Conservation (phyloP, 1,140 invertebrate species). For the Zaprionus ornatus region DNA sequence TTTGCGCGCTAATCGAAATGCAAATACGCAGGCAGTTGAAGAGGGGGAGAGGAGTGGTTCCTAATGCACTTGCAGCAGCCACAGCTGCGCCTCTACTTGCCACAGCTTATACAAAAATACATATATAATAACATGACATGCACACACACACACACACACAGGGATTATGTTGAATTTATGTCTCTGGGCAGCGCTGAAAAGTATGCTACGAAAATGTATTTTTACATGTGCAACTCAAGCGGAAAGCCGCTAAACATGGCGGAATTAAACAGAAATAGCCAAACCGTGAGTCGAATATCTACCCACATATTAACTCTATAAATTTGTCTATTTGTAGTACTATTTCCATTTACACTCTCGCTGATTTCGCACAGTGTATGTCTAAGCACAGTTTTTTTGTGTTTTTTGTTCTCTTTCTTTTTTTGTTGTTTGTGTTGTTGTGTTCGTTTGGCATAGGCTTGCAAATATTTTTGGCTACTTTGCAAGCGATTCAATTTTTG, state of each 20-base stretch:
- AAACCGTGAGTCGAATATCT: neutral
- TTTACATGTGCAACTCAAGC: conserved; percentile 10
- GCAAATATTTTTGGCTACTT: conserved; percentile 20
- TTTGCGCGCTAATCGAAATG: conserved; percentile 36
- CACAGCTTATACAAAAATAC: too few relatives aligned
- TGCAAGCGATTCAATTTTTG: conserved; percentile 41
- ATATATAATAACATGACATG: neutral
- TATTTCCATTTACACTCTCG: neutral
- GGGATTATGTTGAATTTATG: neutral
- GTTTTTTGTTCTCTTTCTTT: conserved; percentile 23
- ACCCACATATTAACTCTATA: too few relatives aligned
- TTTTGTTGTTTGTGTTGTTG: conserved; percentile 15
- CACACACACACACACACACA: neutral
- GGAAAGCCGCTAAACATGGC: conserved; percentile 5
- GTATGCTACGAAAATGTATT: conserved; percentile 16
- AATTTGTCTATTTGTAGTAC: neutral
- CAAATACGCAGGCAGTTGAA: conserved; percentile 25
- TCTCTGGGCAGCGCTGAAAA: conserved; percentile 1
- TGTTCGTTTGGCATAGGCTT: conserved; percentile 46
- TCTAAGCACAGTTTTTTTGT: conserved; percentile 28
- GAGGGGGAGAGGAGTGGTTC: too few relatives aligned
- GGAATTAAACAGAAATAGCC: neutral
- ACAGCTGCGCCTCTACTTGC: neutral
- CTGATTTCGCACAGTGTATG: conserved; percentile 39
- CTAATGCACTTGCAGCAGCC: conserved; percentile 11